Conservation (phyloP, 2,888 invertebrate genomes). For the Biston betularia region DNA sequence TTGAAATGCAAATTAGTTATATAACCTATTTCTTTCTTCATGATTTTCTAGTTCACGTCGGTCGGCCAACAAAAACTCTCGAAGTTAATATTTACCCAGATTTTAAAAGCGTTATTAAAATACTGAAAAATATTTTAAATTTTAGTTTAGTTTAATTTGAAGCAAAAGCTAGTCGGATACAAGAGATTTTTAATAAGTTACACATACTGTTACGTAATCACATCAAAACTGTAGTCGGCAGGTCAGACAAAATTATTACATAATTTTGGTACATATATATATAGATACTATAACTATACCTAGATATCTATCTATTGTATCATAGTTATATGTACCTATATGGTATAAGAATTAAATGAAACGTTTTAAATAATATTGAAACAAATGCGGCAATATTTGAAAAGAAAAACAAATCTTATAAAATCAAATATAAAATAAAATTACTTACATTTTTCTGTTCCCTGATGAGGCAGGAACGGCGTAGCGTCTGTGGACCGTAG, state of each 20-base stretch:
- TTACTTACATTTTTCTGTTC: slow-evolving; percentile 77
- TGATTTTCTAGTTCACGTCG: no score
- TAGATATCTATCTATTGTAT: background rate
- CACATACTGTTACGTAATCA: slow-evolving; percentile 1
- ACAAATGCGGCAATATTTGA: background rate
- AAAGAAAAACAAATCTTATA: slow-evolving; percentile 17
- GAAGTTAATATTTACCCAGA: no score
- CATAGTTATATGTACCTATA: background rate
- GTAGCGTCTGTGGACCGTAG: slow-evolving; percentile 78
- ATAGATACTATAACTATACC: slow-evolving; percentile 8
- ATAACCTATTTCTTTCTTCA: no score
- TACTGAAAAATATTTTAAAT: background rate
- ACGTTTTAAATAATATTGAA: background rate
- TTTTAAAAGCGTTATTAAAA: no score
- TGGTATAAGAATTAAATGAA: background rate
- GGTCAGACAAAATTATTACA: slow-evolving; percentile 7
- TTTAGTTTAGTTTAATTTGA: background rate
- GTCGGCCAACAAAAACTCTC: no score
- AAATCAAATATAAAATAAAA: slow-evolving; percentile 27
- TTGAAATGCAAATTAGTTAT: no score
- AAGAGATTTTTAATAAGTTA: background rate
- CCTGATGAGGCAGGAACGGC: slow-evolving; percentile 76
- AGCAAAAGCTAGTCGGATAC: background rate
- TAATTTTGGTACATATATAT: slow-evolving; percentile 10
- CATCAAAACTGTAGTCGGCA: background rate